Evolutionary conservation across 1,140 invertebrate genomes (phyloP), one percentile per base, ranked within the genome.

Genomic region (Drosophila asahinai): DNA sequence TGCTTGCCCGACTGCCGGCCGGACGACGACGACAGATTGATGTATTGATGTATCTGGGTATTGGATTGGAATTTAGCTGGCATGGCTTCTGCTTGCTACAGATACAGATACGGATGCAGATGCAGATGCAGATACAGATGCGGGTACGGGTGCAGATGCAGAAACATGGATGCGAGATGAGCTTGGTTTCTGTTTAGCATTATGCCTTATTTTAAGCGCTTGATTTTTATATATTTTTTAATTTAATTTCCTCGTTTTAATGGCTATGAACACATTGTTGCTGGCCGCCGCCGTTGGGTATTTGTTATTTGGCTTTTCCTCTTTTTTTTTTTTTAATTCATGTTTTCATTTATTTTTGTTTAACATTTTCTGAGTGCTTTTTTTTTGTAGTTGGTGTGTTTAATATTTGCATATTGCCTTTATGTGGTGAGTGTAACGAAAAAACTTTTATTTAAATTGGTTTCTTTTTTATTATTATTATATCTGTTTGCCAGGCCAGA

Each of bases 201-300:
- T 67, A 52, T 52, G 45, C 55, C 4, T 72, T 59, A 71, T 36
- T 68, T 71, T 43, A 70, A 59, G 43, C 65, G 33, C 45, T 71
- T 54, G 33, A n/a, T 17, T 65, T 65, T 51, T 8, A 22, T 8
- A 22, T 59, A n/a, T 45, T 2, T 51, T 61, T 55, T 65, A 8
- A 40, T 75, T 65, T 81, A 87, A 58, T 73, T 65, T 77, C 64
- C 51, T 22, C 51, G 67, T 89, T 89, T 78, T 77, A 58, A 84
- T 76, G 75, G 52, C 76, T 87, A 82, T 81, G 86, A 89, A 89
- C 86, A 89, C 86, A 82, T 81, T 77, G 58, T 73, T 84, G 66
- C 68, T 73, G 78, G 54, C 54, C 54, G 36, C 36, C 54, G 54
- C 36, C 54, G 54, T 57, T 66, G 67, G 58, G 71, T 48, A 48